Percentiles rank a stretch among this genome's conserved stretches.
These are phyloP conservation scores for Trogon melanurus DNA, from an alignment of 2,113 vertebrate species.

Conservation along the genomic window DNA sequence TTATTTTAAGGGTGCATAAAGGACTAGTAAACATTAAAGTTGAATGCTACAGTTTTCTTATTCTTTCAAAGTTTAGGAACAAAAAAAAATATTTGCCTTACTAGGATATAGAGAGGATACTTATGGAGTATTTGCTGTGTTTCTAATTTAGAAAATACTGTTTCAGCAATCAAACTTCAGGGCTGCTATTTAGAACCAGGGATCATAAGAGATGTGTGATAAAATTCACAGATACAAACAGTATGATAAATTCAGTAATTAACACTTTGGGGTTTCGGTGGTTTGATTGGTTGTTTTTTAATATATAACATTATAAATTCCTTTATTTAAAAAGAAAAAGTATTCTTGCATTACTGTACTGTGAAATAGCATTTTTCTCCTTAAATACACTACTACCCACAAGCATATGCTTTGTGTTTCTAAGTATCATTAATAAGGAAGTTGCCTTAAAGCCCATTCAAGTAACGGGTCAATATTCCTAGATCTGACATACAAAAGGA, in stretches of 20 bases:
- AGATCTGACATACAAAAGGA: slow-evolving; percentile 34
- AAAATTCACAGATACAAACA: background rate
- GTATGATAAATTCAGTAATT: background rate
- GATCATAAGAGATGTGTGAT: background rate
- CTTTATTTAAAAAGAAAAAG: background rate
- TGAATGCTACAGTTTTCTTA: background rate
- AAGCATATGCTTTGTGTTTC: slow-evolving; percentile 59
- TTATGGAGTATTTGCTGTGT: background rate
- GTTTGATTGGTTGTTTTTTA: background rate
- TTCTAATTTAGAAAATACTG: background rate
- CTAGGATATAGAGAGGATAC: background rate
- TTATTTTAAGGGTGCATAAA: background rate
- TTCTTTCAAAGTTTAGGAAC: background rate
- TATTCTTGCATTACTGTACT: background rate
- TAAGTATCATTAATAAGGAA: slow-evolving; percentile 49
- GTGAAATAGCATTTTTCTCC: background rate
- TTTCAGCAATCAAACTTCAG: slow-evolving; percentile 9
- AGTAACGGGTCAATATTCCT: slow-evolving; percentile 43
- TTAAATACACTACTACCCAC: background rate
- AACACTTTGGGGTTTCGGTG: background rate
- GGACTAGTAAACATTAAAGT: background rate
- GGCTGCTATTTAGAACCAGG: background rate
- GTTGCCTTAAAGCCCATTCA: slow-evolving; percentile 33
- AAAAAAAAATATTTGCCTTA: background rate
- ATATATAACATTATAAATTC: background rate